A percentile compares a stretch with the other conserved stretches of the same genome.
phyloP scores from a whole-genome alignment of 2,888 invertebrate genomes.

The Sturmia bella region DNA sequence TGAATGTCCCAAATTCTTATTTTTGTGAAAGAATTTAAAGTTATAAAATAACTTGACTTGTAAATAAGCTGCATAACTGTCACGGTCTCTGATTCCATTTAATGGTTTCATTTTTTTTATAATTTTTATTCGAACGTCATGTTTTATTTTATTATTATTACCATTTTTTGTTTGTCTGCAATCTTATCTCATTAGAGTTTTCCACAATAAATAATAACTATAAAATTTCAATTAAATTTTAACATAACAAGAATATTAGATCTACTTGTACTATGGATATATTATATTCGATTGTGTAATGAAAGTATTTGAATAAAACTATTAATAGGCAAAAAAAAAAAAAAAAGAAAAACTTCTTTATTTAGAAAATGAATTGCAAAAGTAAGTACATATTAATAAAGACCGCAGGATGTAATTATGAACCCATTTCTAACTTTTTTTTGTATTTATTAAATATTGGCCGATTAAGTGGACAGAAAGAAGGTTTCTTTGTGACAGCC shows the following conservation, averaged over 20 bases:
- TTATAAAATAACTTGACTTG: too few species aligned
- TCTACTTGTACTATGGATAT: conserved; percentile 32
- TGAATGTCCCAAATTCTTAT: too few species aligned
- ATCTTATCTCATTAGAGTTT: conserved; percentile 31
- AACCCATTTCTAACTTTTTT: too few species aligned
- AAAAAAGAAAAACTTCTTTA: neutral
- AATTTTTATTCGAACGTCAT: neutral
- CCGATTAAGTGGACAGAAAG: too few species aligned
- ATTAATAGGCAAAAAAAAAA: conserved; percentile 9
- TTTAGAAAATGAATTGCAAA: neutral
- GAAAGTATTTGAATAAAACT: conserved; percentile 59
- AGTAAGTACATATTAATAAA: too few species aligned
- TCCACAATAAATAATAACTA: conserved; percentile 62
- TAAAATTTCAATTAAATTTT: conserved; percentile 45
- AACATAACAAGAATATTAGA: conserved; percentile 34
- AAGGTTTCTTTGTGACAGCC: too few species aligned
- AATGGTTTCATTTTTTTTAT: neutral
- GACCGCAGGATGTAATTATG: too few species aligned
- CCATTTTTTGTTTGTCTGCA: conserved; percentile 25
- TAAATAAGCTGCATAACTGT: too few species aligned
- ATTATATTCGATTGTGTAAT: conserved; percentile 63
- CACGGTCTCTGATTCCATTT: too few species aligned
- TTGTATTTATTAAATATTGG: too few species aligned
- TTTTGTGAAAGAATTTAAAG: too few species aligned
- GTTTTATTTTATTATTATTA: conserved; percentile 11